Conservation (phyloP, 2,797 vertebrate genomes). For the Pseudomugil tenellus region DNA sequence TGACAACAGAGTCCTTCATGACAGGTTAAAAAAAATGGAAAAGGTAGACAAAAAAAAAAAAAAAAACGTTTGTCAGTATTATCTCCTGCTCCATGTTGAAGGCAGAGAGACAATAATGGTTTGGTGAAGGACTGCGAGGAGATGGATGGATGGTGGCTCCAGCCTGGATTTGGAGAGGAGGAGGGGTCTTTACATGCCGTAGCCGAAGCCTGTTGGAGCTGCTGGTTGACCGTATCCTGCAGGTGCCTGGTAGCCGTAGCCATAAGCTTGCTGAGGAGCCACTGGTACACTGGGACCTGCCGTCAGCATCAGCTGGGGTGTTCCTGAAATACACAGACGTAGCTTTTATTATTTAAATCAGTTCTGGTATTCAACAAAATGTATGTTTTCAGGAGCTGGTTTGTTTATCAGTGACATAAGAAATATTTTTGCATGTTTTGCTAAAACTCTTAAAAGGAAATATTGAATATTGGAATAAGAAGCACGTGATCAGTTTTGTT, state of each 20-base stretch:
- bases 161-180: slow-evolving; percentile 62
- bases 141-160: slow-evolving; percentile 84
- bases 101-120: slow-evolving; percentile 84
- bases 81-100: slow-evolving; percentile 69
- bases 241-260: slow-evolving; percentile 93
- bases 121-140: slow-evolving; percentile 90
- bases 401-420: too few species aligned
- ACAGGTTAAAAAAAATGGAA: slow-evolving; percentile 77
- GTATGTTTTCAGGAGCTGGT: too few species aligned
- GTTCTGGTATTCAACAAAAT: background rate
- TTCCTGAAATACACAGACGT: slow-evolving; percentile 80
- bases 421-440: too few species aligned
- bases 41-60: slow-evolving; percentile 45
- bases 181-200: slow-evolving; percentile 90
- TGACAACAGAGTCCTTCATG: slow-evolving; percentile 95
- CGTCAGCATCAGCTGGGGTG: slow-evolving; percentile 97
- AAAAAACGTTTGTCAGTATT: slow-evolving; percentile 76
- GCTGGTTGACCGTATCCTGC: slow-evolving; percentile 86
- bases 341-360: background rate
- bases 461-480: too few species aligned
- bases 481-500: too few species aligned
- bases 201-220: slow-evolving; percentile 92
- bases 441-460: too few species aligned
- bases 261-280: slow-evolving; percentile 92
- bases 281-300: slow-evolving; percentile 96